These are phyloP conservation scores for Acanthosepion lycidas DNA, from an alignment of 2,888 invertebrate genomes.

Conservation along the genomic window DNA sequence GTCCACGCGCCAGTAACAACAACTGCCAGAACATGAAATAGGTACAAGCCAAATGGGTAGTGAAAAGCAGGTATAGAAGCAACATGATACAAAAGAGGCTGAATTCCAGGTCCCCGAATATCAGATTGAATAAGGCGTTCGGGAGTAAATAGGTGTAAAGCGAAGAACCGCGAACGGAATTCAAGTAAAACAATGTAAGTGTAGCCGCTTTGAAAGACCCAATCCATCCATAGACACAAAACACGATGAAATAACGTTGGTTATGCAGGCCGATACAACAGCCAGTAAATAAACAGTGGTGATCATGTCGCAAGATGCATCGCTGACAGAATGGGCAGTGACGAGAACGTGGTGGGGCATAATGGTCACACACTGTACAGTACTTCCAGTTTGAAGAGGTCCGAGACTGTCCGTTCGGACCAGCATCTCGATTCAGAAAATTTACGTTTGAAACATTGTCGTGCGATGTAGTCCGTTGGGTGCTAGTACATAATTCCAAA, in stretches of 20 bases:
- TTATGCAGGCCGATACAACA: slow-evolving; percentile 76
- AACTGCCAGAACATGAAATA: slow-evolving; percentile 66
- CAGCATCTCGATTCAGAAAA: neutral
- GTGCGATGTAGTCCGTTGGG: neutral
- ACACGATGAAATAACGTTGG: slow-evolving; percentile 75
- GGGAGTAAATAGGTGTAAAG: slow-evolving; percentile 63
- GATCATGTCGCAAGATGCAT: slow-evolving; percentile 75
- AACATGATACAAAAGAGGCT: slow-evolving; percentile 56
- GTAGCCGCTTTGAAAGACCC: slow-evolving; percentile 58
- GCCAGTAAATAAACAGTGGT: slow-evolving; percentile 75
- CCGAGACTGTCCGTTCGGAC: slow-evolving; percentile 14
- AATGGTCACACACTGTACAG: slow-evolving; percentile 62
- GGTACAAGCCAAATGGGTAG: slow-evolving; percentile 56
- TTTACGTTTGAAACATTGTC: neutral
- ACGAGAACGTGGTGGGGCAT: slow-evolving; percentile 69
- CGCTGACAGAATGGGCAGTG: slow-evolving; percentile 75
- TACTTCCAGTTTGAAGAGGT: slow-evolving; percentile 55
- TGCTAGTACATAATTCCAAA: slow-evolving; percentile 50
- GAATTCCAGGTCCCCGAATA: slow-evolving; percentile 56
- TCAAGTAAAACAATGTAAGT: slow-evolving; percentile 58
- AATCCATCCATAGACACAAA: slow-evolving; percentile 67
- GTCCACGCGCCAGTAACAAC: slow-evolving; percentile 61
- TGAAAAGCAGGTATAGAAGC: slow-evolving; percentile 58
- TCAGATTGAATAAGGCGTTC: slow-evolving; percentile 56
- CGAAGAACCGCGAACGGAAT: slow-evolving; percentile 56